A percentile compares a stretch with the other conserved stretches of the same genome.
Evolutionary conservation across 2,888 invertebrate species (phyloP).

Genomic region (Eristalinus sepulchralis): DNA sequence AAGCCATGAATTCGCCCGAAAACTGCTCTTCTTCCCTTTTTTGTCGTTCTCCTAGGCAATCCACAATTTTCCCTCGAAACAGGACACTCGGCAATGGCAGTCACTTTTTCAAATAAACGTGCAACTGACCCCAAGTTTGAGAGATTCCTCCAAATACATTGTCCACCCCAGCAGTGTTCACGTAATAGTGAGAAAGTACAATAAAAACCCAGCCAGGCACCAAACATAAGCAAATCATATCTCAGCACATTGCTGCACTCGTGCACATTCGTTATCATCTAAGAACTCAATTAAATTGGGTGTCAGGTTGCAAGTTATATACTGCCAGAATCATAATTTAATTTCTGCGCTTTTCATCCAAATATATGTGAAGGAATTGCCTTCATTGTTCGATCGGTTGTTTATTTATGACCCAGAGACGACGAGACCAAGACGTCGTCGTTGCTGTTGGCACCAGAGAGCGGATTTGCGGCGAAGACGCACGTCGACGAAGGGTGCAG

Average conservation of each 20-base stretch:
- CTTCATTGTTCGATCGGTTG: constrained; percentile 71
- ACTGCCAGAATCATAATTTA: constrained; percentile 70
- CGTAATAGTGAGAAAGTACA: background rate
- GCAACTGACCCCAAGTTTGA: background rate
- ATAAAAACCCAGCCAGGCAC: constrained; percentile 1
- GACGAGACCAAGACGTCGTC: constrained; percentile 39
- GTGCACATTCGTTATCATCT: constrained; percentile 72
- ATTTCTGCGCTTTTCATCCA: constrained; percentile 70
- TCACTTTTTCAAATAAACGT: background rate
- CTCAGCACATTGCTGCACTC: constrained; percentile 12
- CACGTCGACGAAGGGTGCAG: background rate
- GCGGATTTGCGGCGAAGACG: background rate
- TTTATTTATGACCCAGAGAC: constrained; percentile 67
- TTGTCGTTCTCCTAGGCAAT: too few relatives aligned
- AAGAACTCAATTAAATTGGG: constrained; percentile 73
- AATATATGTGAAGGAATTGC: constrained; percentile 67
- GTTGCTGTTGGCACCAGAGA: constrained; percentile 1
- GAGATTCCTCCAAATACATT: background rate
- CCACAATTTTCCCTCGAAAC: too few relatives aligned
- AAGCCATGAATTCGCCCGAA: too few relatives aligned
- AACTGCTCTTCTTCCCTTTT: too few relatives aligned
- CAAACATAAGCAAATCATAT: constrained; percentile 26
- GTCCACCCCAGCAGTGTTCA: background rate
- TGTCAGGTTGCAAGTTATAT: constrained; percentile 72
- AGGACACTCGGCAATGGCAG: too few relatives aligned